Conservation (phyloP, 2,888 invertebrate species). For the Cacoxenus indagator region DNA sequence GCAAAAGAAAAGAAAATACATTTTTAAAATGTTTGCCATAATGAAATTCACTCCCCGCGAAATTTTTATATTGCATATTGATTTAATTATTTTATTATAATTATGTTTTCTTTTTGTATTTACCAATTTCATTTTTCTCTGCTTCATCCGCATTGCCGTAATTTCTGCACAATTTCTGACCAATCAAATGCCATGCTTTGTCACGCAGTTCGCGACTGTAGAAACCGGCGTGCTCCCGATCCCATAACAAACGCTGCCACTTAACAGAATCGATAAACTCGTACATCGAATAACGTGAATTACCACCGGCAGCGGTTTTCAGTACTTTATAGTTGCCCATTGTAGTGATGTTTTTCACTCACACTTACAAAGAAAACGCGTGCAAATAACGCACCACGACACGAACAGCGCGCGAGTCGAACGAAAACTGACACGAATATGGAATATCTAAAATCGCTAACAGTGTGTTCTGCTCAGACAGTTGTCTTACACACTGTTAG, state of each 20-base stretch:
- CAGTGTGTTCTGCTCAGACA: background rate
- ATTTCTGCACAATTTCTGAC: constrained; percentile 42
- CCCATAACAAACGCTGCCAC: constrained; percentile 47
- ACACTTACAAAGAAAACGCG: background rate
- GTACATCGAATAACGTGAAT: constrained; percentile 48
- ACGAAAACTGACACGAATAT: background rate
- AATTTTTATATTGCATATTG: background rate
- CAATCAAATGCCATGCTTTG: constrained; percentile 52
- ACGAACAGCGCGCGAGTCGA: constrained; percentile 7
- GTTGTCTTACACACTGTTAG: no score
- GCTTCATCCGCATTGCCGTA: constrained; percentile 34
- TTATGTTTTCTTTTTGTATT: background rate
- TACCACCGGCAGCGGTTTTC: constrained; percentile 42
- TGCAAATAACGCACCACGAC: constrained; percentile 6
- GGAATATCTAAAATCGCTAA: no score
- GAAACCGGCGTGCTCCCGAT: constrained; percentile 49
- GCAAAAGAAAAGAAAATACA: background rate
- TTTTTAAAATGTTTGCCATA: background rate
- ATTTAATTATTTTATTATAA: background rate
- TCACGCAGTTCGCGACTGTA: constrained; percentile 53
- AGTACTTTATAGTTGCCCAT: constrained; percentile 56
- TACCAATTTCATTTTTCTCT: constrained; percentile 53
- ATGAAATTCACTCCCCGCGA: background rate
- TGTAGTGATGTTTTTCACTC: background rate
- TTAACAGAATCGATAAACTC: constrained; percentile 54